Percentiles rank a stretch among this genome's conserved stretches.
These are phyloP conservation scores for Siniperca undulata DNA, from an alignment of 2,797 vertebrate genomes.

Conservation along the genomic window DNA sequence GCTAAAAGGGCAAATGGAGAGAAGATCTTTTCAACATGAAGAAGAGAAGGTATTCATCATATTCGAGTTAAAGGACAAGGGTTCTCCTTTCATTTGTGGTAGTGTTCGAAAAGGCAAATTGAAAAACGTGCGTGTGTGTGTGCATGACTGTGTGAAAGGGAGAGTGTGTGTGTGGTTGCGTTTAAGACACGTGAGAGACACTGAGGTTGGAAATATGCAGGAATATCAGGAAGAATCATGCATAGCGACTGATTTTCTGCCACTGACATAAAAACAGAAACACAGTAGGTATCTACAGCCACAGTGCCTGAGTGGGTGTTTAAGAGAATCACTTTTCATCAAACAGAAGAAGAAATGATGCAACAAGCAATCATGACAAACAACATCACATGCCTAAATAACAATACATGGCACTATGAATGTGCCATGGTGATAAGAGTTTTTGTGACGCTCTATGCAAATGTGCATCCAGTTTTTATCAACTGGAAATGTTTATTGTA, in stretches of 20 bases:
- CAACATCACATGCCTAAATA: neutral
- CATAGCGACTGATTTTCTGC: conserved; percentile 51
- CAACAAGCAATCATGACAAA: conserved; percentile 8
- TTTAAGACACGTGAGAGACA: conserved; percentile 37
- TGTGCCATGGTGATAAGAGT: conserved; percentile 10
- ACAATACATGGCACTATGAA: conserved; percentile 21
- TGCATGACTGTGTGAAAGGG: neutral
- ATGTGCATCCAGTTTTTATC: conserved; percentile 7
- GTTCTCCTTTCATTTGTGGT: conserved; percentile 60
- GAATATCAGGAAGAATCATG: conserved; percentile 44
- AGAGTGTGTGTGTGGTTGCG: conserved; percentile 10
- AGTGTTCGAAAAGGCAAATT: conserved; percentile 47
- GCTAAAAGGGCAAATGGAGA: conserved; percentile 69
- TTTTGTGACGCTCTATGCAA: neutral
- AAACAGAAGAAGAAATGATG: conserved; percentile 32
- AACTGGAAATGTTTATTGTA: neutral
- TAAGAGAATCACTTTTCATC: conserved; percentile 54
- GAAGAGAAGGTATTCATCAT: conserved; percentile 70
- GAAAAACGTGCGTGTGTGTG: conserved; percentile 35
- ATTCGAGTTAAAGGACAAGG: conserved; percentile 65
- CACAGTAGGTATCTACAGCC: conserved; percentile 33
- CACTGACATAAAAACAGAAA: conserved; percentile 28
- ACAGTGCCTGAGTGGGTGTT: conserved; percentile 35
- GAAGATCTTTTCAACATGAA: conserved; percentile 62
- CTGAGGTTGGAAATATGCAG: conserved; percentile 36